Conservation (phyloP, 2,888 invertebrate genomes). For the Thereva unica region DNA sequence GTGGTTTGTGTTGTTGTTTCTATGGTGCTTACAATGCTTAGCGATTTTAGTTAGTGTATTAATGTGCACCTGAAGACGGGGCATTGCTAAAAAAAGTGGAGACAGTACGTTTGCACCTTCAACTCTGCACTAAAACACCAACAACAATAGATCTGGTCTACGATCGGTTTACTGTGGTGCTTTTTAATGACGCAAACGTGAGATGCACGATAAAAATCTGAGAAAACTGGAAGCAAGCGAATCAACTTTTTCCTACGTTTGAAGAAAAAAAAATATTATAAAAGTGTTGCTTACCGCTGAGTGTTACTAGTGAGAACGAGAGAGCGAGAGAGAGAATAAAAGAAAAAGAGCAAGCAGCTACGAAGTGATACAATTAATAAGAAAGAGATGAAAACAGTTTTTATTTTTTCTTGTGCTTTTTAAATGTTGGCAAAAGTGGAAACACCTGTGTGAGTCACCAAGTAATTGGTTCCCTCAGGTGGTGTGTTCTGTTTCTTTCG, state of each 20-base stretch:
- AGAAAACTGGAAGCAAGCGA: slow-evolving; percentile 27
- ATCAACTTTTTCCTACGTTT: too few relatives aligned
- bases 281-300: too few relatives aligned
- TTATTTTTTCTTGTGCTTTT: background rate
- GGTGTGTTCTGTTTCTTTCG: slow-evolving; percentile 13
- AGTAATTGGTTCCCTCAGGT: slow-evolving; percentile 27
- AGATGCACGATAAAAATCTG: slow-evolving; percentile 22
- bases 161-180: background rate
- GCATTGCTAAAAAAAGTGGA: slow-evolving; percentile 7
- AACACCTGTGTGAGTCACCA: slow-evolving; percentile 36
- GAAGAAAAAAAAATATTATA: too few relatives aligned
- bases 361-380: background rate
- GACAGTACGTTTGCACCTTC: background rate
- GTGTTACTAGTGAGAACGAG: too few relatives aligned
- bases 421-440: slow-evolving; percentile 36
- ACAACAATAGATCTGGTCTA: too few relatives aligned
- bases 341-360: slow-evolving; percentile 4
- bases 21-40: too few relatives aligned
- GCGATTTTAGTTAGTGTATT: background rate
- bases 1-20: too few relatives aligned
- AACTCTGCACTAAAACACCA: slow-evolving; percentile 9
- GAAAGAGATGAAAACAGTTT: slow-evolving; percentile 16
- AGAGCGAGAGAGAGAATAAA: background rate
- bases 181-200: slow-evolving; percentile 30
- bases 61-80: slow-evolving; percentile 11